Evolutionary conservation across 2,888 invertebrate genomes (phyloP), one percentile per base, ranked within the genome.

Genomic region (Dicycla oo): DNA sequence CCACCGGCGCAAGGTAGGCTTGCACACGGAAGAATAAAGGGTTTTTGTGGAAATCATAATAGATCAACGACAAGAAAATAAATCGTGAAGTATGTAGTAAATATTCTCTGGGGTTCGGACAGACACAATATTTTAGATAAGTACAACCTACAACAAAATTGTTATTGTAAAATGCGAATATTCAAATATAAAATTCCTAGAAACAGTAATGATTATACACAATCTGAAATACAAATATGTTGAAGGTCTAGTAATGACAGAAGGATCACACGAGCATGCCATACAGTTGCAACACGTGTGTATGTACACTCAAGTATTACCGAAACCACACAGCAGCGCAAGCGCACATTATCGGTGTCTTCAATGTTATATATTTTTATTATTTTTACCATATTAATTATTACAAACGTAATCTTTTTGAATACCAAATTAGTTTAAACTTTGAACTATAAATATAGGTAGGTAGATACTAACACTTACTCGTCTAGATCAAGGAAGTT

Each of bases 381-480:
- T 65, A 49, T 78, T 69, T 69, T 47, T 67, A 69, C 20, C 45
- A 61, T 70, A 69, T 67, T 57, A 74, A 71, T 76, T 62, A 69
- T 77, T 76, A 64, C 54, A 45, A 38, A 68, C 49, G 20, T 68
- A 79, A 82, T 84, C 51, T 56, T 74, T 73, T 69, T 78, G 72
- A 82, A 82, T 78, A 76, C 26, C 66, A 74, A 83, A 81, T 79
- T 63, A 78, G 63, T 57, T 69, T 83, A 68, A 84, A 83, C 86
- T 85, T 82, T 86, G 83, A 84, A 82, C 85, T 87, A 84, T 80
- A 69, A 34, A 68, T 73, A 57, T 69, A 70, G 69, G 57, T 76
- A 73, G 57, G n/a, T 64, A 67, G 15, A 26, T 71, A 57, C 78
- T 26, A 45, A 58, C 18, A 38, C 23, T 45, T 77, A 58, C 53